Percentiles rank a stretch among this genome's conserved stretches.
Conservation (phyloP, 2,888 invertebrate species). For the Lasioglossum vierecki region DNA sequence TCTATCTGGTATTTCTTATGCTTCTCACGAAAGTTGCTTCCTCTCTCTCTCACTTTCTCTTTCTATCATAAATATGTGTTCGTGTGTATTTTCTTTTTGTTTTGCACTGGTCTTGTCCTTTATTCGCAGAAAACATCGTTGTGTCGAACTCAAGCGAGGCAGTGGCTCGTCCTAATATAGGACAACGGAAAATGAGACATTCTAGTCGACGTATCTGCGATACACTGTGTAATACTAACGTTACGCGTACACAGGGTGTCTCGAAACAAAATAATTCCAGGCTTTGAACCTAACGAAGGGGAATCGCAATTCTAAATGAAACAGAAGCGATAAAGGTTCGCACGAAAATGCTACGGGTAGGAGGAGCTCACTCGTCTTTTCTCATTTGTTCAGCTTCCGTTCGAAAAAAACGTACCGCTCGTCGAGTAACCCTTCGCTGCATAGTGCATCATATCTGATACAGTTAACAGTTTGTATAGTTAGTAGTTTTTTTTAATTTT, state of each 20-base stretch:
- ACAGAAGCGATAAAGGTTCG: background rate
- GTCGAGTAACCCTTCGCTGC: too few species aligned
- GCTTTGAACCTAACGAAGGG: background rate
- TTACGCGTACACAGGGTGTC: slow-evolving; percentile 2
- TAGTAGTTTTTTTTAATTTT: too few species aligned
- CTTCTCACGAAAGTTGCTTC: background rate
- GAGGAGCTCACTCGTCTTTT: background rate
- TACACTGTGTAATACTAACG: slow-evolving; percentile 8
- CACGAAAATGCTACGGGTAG: background rate
- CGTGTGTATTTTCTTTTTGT: background rate
- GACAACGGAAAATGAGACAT: slow-evolving; percentile 24
- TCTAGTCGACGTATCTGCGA: slow-evolving; percentile 4
- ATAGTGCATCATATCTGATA: too few species aligned
- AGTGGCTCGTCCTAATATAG: slow-evolving; percentile 51
- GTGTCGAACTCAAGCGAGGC: slow-evolving; percentile 17
- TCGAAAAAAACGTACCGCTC: background rate
- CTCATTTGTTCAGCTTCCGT: background rate
- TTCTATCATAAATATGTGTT: background rate
- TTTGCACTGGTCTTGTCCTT: background rate
- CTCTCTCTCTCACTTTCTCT: background rate
- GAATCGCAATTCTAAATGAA: background rate
- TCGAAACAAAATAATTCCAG: background rate
- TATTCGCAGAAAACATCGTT: slow-evolving; percentile 5
- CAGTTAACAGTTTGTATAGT: too few species aligned
- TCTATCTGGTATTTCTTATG: slow-evolving; percentile 7